Percentiles rank a stretch among this genome's conserved stretches.
phyloP scores from a whole-genome alignment of 2,797 vertebrate species.

The Lagorchestes hirsutus region DNA sequence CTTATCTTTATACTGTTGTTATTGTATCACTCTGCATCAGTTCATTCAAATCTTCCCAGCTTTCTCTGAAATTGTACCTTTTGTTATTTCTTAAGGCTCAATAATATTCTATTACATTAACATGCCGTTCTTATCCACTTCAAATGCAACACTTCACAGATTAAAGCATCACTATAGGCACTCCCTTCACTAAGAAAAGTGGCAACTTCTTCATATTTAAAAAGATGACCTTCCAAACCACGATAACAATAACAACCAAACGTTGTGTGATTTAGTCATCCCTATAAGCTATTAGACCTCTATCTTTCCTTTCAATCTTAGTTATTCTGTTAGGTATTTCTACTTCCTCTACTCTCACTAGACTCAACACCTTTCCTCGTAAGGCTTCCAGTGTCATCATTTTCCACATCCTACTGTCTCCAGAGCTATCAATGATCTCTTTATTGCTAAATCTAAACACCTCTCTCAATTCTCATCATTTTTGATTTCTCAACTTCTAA shows the following conservation, averaged over 20 bases:
- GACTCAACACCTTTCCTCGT: background rate
- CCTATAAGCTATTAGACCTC: background rate
- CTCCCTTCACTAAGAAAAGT: background rate
- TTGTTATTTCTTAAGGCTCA: background rate
- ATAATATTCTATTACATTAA: background rate
- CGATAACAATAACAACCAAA: background rate
- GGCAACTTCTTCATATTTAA: background rate
- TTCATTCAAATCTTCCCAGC: background rate
- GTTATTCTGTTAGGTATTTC: background rate
- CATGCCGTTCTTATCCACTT: background rate
- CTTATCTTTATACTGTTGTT: background rate
- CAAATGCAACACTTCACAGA: background rate
- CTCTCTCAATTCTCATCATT: background rate
- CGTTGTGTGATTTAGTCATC: background rate
- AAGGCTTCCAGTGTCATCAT: background rate
- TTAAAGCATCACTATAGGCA: background rate
- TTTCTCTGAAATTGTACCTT: background rate
- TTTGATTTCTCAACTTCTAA: background rate
- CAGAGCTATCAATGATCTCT: background rate
- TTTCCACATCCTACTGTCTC: background rate
- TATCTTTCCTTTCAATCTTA: background rate
- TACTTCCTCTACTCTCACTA: background rate
- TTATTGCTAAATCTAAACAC: background rate
- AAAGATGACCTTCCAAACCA: background rate
- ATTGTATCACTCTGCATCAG: background rate